These are phyloP conservation scores for Notarius quadriscutis DNA, from an alignment of 2,113 vertebrate species.

Conservation along the genomic window DNA sequence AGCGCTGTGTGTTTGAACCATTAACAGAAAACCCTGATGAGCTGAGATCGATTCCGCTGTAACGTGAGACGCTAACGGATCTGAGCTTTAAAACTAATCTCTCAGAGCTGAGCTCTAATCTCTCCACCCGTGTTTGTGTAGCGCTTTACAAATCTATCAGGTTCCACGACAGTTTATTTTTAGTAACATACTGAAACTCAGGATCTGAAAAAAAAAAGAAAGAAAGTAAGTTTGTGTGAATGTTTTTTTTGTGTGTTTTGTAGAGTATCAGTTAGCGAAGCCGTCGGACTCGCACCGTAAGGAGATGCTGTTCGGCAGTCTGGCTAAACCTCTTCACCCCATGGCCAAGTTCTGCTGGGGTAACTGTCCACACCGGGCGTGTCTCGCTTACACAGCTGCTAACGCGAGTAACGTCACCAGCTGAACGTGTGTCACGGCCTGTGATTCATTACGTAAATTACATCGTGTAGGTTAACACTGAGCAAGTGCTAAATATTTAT, in stretches of 20 bases:
- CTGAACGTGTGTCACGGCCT: background rate
- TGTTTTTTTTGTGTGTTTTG: background rate
- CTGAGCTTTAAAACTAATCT: background rate
- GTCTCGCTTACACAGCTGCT: background rate
- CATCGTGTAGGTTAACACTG: background rate
- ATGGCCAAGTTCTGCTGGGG: slow-evolving; percentile 98
- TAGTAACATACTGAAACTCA: background rate
- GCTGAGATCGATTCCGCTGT: background rate
- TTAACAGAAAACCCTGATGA: background rate
- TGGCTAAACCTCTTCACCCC: slow-evolving; percentile 89
- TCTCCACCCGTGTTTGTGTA: background rate
- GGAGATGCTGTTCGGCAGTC: slow-evolving; percentile 92
- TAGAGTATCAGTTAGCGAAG: slow-evolving; percentile 89
- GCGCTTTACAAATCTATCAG: background rate
- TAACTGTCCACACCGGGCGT: slow-evolving; percentile 50
- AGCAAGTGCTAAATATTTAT: background rate
- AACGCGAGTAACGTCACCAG: background rate
- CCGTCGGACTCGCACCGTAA: slow-evolving; percentile 92
- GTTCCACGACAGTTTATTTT: background rate
- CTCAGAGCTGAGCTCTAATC: background rate
- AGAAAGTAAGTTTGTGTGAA: background rate
- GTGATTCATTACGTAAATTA: too few species aligned
- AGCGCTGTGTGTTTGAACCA: too few species aligned
- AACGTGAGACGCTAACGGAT: background rate
- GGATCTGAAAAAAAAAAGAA: background rate